Base-by-base conservation (phyloP, 2,113 vertebrate genomes). In the Prietella phreatophila region DNA sequence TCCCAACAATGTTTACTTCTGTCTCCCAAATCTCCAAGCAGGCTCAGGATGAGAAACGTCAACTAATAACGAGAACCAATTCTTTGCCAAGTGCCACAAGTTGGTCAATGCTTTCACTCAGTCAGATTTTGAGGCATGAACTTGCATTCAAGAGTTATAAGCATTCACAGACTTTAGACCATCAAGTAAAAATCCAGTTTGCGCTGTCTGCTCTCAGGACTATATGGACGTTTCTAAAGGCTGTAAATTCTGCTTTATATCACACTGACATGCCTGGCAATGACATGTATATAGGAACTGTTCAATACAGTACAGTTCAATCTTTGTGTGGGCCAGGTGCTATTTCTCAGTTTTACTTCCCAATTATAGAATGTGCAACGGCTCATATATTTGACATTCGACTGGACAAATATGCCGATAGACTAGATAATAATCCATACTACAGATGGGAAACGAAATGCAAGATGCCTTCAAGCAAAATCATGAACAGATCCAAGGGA, bases 11-110 rank as follows among this genome's bases (percentile, higher is more conserved):
- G 84, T 93, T 93, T 81, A 90, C 85, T 76, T 92, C 9, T 88
- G 79, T 84, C 73, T 33, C 50, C 33, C 15, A 19, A 85, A 76
- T 65, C 67, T 79, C 27, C 86, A 82, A 90, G 83, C 19, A 89
- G 76, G 90, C 82, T 76, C 69, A 91, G 90, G 85, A 89, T 82
- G 50, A 86, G 76, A 89, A 60, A 22, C 61, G 85, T 89, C 65
- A 92, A 88, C 87, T 85, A 92, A 91, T 92, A 90, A 89, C 89
- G 82, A 89, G 78, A 85, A 58, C 86, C 87, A 69, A 92, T 69
- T 88, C 22, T 30, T 79, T 60, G 89, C 88, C 90, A 92, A 53
- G 73, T 89, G 73, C 90, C 85, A 90, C 11, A 67, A 39, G 71
- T n/a, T 88, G 47, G 78, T 78, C 85, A 86, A 90, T 76, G 83